A percentile compares a stretch with the other conserved stretches of the same genome.
Evolutionary conservation across 1,140 invertebrate species (phyloP).

Genomic region (Sycophila sp.): DNA sequence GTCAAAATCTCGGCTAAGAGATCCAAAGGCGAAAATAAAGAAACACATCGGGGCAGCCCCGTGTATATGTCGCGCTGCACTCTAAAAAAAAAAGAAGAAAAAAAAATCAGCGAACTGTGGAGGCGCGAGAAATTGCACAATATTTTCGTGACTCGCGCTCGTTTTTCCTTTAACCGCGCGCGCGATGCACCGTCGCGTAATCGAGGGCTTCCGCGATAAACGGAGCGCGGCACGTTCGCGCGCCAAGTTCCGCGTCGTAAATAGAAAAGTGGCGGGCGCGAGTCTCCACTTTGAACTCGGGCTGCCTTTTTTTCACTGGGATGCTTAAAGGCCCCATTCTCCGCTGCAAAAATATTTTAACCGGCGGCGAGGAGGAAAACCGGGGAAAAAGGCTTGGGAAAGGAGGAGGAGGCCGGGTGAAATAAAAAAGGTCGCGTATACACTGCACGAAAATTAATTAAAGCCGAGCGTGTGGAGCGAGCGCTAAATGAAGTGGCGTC

Average conservation of each 20-base stretch:
- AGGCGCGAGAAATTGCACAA: neutral
- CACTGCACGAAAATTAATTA: constrained; percentile 39
- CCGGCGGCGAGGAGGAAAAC: neutral
- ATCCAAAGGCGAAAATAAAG: too few species aligned
- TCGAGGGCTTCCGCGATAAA: neutral
- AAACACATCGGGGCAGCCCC: too few species aligned
- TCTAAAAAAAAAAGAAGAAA: too few species aligned
- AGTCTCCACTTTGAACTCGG: constrained; percentile 12
- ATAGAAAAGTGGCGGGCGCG: constrained; percentile 29
- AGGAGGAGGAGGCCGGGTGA: neutral
- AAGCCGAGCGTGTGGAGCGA: constrained; percentile 1
- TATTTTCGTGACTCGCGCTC: neutral
- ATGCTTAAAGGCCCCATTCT: neutral
- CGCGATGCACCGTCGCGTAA: neutral
- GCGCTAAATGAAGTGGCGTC: constrained; percentile 29
- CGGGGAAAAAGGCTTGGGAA: neutral
- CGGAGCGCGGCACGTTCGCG: neutral
- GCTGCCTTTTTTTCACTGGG: too few species aligned
- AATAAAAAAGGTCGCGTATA: too few species aligned
- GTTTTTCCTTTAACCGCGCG: neutral
- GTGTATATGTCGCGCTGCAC: neutral
- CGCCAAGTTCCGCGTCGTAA: neutral
- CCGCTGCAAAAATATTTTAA: constrained; percentile 9
- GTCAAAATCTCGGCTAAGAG: too few species aligned
- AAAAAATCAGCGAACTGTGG: neutral